Evolutionary conservation across 2,797 vertebrate species (phyloP), one percentile per base, ranked within the genome.

Genomic region (Lutjanus argentimaculatus): DNA sequence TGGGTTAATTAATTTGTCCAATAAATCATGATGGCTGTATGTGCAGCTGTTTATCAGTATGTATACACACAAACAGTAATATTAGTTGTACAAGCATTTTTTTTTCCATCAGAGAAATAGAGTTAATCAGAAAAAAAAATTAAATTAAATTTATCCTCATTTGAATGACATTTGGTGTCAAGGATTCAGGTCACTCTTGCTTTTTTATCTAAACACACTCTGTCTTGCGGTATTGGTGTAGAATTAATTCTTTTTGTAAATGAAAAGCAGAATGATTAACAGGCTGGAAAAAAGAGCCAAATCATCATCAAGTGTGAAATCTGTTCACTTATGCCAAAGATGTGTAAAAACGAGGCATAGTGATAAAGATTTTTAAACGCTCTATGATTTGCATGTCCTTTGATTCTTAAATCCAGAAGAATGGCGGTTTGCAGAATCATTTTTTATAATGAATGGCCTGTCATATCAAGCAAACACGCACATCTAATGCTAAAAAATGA

Each of bases 401-500:
- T 74, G 22, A 64, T 53, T 74, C 56, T 19, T 52, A 14, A 45
- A 59, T 43, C 43, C 30, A 49, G 25, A 62, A 72, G 58, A 67
- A 12, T 62, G 77, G 67, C 77, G 75, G 64, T 68, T 68, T 70
- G 79, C 21, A 64, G 36, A 79, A 53, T 75, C 67, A 61, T 75
- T 57, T 78, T 66, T 83, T 58, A 49, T 63, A 80, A 90, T 78
- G 21, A 88, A 86, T 72, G 75, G 6, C 58, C 78, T 78, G 75
- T 85, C 85, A 74, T 22, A 59, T 64, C 65, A 67, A 79, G 75
- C 53, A 51, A 80, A 87, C 14, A 14, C 16, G 8, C 45, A 40
- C 61, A 72, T 72, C 52, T 68, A 85, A 85, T 86, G 76, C 52
- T 72, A 68, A 81, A 86, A 82, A 80, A 85, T 61, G n/a, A 76